Base-by-base conservation (phyloP, 2,113 vertebrate genomes). In the Sardina pilchardus region DNA sequence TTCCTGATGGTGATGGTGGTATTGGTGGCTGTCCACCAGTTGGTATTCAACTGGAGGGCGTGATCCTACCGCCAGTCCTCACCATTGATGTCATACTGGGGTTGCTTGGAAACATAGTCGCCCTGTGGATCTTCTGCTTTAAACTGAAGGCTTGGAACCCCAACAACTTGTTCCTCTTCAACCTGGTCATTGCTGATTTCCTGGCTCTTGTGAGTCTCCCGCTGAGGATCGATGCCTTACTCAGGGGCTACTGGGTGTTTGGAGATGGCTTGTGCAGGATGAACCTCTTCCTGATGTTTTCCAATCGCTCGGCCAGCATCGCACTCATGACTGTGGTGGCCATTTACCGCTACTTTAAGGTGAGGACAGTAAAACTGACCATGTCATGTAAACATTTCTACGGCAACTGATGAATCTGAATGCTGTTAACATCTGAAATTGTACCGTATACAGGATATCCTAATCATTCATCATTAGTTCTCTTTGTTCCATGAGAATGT, bases 231-330 rank as follows among this genome's bases (percentile, higher is more conserved):
- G 92, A 95, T 2, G 91, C 91, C 86, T 86, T 94, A 83, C 71
- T 90, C 53, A 85, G 45, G 19, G 81, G 88, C 10, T 48, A 89
- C 59, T 90, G 89, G 89, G 12, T 53, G 50, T 90, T 87, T 24
- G 87, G 87, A 59, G 48, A 84, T 0, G 84, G 78, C 30, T 85
- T 87, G 89, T 90, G 89, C 67, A 89, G 93, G 3, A 85, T 85
- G 9, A 88, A 90, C 78, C 89, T 88, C 47, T 90, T 88, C 82
- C 88, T 90, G 87, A 80, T 90, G 67, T 84, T 87, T 12, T 80
- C 88, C 24, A 96, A 96, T 89, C 94, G 95, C 39, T 89, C 94
- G 0, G 93, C 93, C 50, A 95, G 95, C 92, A 95, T 95, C n/a
- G 90, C 90, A 0, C 93, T 96, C 67, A 94, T 96, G 94, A 94